phyloP scores from a whole-genome alignment of 2,888 invertebrate species.

The Syrista parreyssii region DNA sequence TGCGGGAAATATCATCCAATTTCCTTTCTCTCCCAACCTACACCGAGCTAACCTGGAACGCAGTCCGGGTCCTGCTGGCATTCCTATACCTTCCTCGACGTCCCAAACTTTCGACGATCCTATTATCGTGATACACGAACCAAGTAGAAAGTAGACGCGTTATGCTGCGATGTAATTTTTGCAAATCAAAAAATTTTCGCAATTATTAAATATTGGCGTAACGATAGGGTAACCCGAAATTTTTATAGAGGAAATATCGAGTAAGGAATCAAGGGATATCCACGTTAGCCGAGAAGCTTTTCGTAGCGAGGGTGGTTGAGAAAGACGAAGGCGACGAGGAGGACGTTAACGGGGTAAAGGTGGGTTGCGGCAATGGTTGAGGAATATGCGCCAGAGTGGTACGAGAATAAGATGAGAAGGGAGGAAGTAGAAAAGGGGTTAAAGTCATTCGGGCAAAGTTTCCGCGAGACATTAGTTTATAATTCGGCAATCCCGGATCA shows the following conservation, averaged over 20 bases:
- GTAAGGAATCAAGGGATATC: conserved; percentile 18
- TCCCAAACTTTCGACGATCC: background rate
- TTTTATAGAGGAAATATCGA: conserved; percentile 5
- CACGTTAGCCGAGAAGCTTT: no score
- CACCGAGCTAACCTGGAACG: conserved; percentile 34
- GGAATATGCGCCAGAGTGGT: conserved; percentile 13
- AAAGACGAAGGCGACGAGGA: background rate
- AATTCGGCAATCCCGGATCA: conserved; percentile 64
- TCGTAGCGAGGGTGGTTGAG: background rate
- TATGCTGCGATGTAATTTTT: background rate
- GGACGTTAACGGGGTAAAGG: background rate
- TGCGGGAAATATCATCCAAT: conserved; percentile 64
- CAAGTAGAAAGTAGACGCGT: background rate
- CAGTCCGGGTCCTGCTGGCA: conserved; percentile 7
- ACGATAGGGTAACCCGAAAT: background rate
- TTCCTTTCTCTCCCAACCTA: conserved; percentile 54
- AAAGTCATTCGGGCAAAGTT: conserved; percentile 52
- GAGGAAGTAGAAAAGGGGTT: conserved; percentile 35
- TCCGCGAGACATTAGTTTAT: conserved; percentile 62
- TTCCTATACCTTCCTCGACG: conserved; percentile 14
- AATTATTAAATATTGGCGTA: background rate
- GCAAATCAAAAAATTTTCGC: background rate
- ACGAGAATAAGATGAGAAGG: conserved; percentile 15
- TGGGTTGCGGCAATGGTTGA: background rate
- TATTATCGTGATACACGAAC: background rate